Conservation (phyloP, 2,113 vertebrate genomes). For the Petrocephalus zakoni region DNA sequence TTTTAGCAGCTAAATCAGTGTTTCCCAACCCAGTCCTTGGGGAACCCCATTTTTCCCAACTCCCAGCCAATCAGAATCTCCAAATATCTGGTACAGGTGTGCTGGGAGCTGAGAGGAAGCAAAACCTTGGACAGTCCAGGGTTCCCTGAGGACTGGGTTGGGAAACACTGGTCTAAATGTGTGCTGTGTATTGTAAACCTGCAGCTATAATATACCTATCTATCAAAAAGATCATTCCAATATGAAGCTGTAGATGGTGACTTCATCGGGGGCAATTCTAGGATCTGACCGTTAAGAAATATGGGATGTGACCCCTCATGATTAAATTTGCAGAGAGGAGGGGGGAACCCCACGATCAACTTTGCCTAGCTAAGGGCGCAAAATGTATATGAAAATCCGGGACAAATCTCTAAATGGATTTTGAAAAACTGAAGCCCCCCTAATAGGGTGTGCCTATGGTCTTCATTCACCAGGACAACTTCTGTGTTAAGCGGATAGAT, state of each 20-base stretch:
- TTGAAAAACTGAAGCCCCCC: neutral
- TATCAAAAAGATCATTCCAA: neutral
- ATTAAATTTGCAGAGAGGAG: neutral
- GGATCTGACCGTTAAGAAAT: neutral
- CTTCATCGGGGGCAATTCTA: neutral
- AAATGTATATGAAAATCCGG: neutral
- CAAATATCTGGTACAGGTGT: too few species aligned
- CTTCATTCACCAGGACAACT: neutral
- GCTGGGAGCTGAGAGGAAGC: too few species aligned
- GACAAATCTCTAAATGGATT: neutral
- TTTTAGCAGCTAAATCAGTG: too few species aligned
- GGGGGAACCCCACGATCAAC: neutral
- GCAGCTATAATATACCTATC: neutral
- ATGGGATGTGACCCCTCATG: neutral
- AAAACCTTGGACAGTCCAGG: too few species aligned
- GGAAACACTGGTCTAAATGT: neutral
- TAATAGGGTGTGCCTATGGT: neutral
- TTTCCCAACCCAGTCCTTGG: too few species aligned
- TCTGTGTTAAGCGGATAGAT: neutral
- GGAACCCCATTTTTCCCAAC: too few species aligned
- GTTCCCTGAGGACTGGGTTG: too few species aligned
- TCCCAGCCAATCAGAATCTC: too few species aligned
- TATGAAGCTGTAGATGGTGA: neutral
- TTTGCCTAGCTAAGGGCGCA: neutral
- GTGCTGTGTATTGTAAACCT: neutral